Conservation (phyloP, 2,797 vertebrate genomes). For the Glossophaga mutica region DNA sequence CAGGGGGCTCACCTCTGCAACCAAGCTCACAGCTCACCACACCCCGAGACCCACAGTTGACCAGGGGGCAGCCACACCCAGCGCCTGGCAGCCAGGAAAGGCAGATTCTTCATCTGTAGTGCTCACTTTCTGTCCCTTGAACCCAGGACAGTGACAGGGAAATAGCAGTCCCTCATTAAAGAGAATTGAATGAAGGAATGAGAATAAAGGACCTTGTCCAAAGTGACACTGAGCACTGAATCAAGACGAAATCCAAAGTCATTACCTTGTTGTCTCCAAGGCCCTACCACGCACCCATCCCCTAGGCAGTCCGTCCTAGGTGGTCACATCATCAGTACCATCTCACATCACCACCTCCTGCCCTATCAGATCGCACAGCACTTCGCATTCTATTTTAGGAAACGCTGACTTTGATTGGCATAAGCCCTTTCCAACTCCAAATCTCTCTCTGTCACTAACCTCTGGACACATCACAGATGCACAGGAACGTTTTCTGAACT, state of each 20-base stretch:
- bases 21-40: neutral
- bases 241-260: neutral
- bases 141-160: neutral
- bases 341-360: neutral
- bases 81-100: neutral
- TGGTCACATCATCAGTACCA: too few relatives aligned
- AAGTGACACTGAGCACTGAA: neutral
- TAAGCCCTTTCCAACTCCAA: neutral
- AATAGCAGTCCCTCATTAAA: neutral
- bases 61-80: neutral
- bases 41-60: neutral
- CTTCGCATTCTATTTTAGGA: neutral
- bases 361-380: neutral
- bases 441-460: conserved; percentile 15
- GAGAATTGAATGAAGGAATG: neutral
- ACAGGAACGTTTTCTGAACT: conserved; percentile 1
- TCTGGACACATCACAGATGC: neutral
- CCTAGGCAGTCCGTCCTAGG: neutral
- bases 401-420: conserved; percentile 12
- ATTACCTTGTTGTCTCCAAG: neutral
- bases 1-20: neutral
- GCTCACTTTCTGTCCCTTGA: neutral
- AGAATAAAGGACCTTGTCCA: neutral
- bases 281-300: neutral
- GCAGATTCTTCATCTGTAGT: neutral